phyloP scores from a whole-genome alignment of 2,113 vertebrate genomes.

The Platycercus adscitus region DNA sequence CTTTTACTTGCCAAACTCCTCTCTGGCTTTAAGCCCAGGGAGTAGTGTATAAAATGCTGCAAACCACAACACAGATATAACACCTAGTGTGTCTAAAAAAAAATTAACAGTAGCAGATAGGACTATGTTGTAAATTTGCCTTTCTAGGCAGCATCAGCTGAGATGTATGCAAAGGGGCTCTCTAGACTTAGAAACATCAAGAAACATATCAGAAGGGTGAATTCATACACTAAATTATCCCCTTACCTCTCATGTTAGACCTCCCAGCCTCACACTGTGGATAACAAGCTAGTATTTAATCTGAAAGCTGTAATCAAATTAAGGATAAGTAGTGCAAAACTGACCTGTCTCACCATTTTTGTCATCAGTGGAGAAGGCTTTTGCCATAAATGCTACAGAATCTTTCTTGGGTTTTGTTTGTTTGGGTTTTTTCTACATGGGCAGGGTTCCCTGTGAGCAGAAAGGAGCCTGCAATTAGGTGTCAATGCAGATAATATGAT shows the following conservation, averaged over 20 bases:
- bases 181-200: neutral
- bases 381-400: neutral
- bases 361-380: neutral
- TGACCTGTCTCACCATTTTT: neutral
- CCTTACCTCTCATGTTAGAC: neutral
- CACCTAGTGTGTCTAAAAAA: neutral
- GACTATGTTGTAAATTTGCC: accelerated
- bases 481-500: neutral
- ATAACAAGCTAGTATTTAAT: neutral
- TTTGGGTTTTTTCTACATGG: neutral
- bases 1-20: neutral
- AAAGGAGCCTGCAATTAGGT: neutral
- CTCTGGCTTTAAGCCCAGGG: neutral
- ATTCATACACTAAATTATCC: neutral
- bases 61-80: neutral
- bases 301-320: neutral
- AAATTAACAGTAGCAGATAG: neutral
- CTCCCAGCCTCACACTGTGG: neutral
- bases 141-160: neutral
- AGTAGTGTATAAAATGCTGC: neutral
- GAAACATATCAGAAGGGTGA: neutral
- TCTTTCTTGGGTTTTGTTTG: neutral
- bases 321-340: neutral
- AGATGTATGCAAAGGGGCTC: neutral
- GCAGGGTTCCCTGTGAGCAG: neutral